Evolutionary conservation across 2,113 vertebrate genomes (phyloP).

Genomic region (Rynchops niger): DNA sequence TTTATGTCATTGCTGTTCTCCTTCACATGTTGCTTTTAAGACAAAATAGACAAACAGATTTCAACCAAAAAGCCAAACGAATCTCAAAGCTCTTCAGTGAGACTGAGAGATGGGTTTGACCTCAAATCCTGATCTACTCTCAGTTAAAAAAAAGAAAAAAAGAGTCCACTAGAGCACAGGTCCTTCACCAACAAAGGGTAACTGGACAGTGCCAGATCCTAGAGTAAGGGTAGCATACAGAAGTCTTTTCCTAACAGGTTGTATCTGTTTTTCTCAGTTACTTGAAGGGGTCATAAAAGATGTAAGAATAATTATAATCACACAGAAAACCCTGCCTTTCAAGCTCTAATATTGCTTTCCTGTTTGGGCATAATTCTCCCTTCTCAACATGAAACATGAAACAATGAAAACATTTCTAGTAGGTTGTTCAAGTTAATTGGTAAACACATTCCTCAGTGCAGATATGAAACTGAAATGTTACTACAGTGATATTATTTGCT

Average conservation of each 20-base stretch:
- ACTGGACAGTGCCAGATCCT: background rate
- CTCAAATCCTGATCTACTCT: background rate
- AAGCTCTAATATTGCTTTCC: background rate
- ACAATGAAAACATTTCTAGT: background rate
- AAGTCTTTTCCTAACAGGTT: background rate
- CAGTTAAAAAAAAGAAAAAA: background rate
- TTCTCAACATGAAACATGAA: background rate
- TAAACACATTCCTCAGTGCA: background rate
- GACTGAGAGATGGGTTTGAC: background rate
- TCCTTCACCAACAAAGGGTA: background rate
- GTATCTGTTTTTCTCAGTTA: background rate
- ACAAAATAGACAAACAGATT: background rate
- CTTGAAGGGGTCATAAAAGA: background rate
- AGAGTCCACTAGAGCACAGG: background rate
- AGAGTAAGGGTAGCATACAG: background rate
- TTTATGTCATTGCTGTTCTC: background rate
- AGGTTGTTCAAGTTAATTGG: background rate
- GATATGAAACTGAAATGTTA: background rate
- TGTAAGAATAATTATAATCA: background rate
- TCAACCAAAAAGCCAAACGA: background rate
- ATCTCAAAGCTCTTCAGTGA: background rate
- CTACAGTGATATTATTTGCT: background rate
- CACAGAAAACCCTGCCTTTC: background rate
- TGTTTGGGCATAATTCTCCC: background rate
- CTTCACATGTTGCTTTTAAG: background rate